These are phyloP conservation scores for Ametastegia equiseti DNA, from an alignment of 2,888 invertebrate genomes.

Conservation along the genomic window DNA sequence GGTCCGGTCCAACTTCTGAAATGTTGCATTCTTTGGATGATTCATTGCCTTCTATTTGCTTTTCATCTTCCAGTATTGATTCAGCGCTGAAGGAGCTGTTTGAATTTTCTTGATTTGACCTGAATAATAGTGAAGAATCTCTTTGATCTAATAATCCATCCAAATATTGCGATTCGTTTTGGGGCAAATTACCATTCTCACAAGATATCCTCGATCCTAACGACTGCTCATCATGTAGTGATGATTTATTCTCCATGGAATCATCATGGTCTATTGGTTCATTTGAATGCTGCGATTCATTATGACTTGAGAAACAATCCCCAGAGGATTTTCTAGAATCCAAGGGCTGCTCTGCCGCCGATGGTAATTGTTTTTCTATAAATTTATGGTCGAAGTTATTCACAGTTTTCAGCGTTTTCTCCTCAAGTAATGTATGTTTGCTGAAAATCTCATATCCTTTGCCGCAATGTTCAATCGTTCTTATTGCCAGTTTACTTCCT, in stretches of 20 bases:
- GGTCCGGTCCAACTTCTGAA: not conserved
- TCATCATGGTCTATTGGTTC: not conserved
- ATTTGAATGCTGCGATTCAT: not conserved
- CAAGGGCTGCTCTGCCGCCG: not conserved
- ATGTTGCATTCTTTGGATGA: not conserved
- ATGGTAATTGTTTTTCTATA: not conserved
- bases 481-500: not conserved
- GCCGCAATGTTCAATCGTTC: not conserved
- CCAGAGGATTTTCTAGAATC: not conserved
- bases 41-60: not conserved
- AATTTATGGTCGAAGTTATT: not conserved
- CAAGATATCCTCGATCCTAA: not conserved
- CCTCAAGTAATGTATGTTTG: not conserved
- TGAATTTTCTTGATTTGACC: not conserved
- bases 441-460: constrained; percentile 1
- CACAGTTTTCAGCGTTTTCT: not conserved
- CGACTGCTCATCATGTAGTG: not conserved
- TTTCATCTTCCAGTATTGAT: not conserved
- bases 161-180: not conserved
- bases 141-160: not conserved
- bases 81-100: not conserved
- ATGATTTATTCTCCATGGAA: not conserved
- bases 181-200: not conserved
- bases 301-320: not conserved
- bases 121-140: not conserved